Base-by-base conservation (phyloP, 2,113 vertebrate species). In the Nothocercus nigrocapillus region DNA sequence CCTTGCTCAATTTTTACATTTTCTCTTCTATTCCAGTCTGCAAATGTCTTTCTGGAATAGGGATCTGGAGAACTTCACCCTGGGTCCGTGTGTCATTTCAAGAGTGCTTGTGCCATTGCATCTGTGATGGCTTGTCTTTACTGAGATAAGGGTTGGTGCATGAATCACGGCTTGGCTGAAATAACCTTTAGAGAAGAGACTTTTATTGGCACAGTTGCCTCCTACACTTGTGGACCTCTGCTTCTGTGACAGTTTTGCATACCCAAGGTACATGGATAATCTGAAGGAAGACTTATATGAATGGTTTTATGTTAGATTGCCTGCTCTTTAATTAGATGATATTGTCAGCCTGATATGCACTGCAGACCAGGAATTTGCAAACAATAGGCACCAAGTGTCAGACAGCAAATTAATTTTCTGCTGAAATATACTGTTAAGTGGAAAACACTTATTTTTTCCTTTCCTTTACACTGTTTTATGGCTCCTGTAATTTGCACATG, bases 351-450 rank as follows among this genome's bases (percentile, higher is more conserved):
- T 85, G 44, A 89, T 82, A 76, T 59, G 58, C 77, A 24, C 25
- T 66, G 58, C 47, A 88, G 73, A 56, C 85, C 34, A 53, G 85
- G 53, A 86, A 83, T 90, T 92, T 91, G 80, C 66, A 91, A 93
- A 92, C 88, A 95, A 88, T 88, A 96, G 88, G 80, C 83, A 49
- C 83, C 88, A 72, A 86, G 80, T 92, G 82, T 96, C 94, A 93
- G 85, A 1, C 40, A 88, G 77, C 58, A 84, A 94, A 96, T 93
- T 84, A 96, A 84, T 96, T 94, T 94, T 73, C 44, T 24, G 64
- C 58, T 66, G 93, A 82, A 75, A 92, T 91, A 73, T 58, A 84
- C 62, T 68, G 76, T 88, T 72, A 81, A 93, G 83, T 93, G 80
- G 82, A 38, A 95, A 92, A 82, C 0, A 4, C 10, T 79, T 76